A percentile compares a stretch with the other conserved stretches of the same genome.
Evolutionary conservation across 1,140 invertebrate species (phyloP).

Genomic region (Chelonus insularis): DNA sequence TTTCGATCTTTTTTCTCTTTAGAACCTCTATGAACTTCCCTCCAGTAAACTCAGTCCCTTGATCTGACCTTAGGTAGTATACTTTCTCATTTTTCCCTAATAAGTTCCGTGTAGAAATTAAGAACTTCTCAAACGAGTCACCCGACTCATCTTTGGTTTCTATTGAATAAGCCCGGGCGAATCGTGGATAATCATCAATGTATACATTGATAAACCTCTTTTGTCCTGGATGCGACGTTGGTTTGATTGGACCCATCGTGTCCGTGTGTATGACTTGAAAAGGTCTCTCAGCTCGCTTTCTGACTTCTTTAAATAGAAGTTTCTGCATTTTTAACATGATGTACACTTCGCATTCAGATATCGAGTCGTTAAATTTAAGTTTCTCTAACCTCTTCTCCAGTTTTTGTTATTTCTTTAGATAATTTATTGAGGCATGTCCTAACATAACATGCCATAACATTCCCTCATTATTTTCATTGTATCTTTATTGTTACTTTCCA

Average conservation of each 20-base stretch:
- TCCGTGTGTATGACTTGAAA: conserved; percentile 29
- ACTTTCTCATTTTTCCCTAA: too few species aligned
- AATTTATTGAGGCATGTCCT: conserved; percentile 29
- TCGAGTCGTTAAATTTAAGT: conserved; percentile 26
- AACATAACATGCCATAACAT: conserved; percentile 35
- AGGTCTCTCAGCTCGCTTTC: conserved; percentile 24
- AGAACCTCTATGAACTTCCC: too few species aligned
- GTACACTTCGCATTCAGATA: conserved; percentile 33
- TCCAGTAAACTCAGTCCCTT: too few species aligned
- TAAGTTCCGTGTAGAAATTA: too few species aligned
- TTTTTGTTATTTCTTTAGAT: conserved; percentile 30
- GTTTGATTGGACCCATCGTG: conserved; percentile 26
- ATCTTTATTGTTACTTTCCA: conserved; percentile 5
- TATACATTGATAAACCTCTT: too few species aligned
- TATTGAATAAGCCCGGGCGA: too few species aligned
- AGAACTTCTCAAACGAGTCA: too few species aligned
- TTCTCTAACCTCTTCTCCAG: conserved; percentile 21
- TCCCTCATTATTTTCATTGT: conserved; percentile 24
- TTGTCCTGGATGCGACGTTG: conserved; percentile 1
- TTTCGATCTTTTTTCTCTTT: too few species aligned
- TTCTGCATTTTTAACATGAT: conserved; percentile 29
- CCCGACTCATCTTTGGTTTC: too few species aligned
- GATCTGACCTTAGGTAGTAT: too few species aligned
- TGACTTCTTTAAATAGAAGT: conserved; percentile 24
- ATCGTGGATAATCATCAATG: too few species aligned